Conservation (phyloP, 2,113 vertebrate genomes). For the Sula dactylatra region DNA sequence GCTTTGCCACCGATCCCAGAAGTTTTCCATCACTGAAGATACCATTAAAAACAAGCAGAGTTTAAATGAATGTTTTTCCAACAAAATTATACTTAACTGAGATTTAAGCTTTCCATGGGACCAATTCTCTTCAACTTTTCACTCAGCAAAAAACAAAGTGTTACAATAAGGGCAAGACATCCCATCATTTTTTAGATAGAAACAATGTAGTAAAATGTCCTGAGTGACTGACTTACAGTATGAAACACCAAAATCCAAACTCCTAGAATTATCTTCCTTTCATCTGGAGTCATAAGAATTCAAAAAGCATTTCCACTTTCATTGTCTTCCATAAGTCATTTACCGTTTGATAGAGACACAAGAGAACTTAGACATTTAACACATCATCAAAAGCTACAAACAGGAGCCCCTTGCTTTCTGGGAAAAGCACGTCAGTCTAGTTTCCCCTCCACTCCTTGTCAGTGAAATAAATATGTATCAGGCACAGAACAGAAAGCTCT, state of each 20-base stretch:
- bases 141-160: neutral
- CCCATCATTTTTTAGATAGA: neutral
- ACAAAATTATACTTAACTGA: neutral
- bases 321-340: neutral
- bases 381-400: neutral
- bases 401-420: neutral
- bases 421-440: neutral
- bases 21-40: neutral
- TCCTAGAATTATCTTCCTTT: neutral
- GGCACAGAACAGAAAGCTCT: neutral
- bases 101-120: neutral
- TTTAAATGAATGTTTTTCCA: neutral
- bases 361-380: neutral
- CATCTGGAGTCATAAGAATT: neutral
- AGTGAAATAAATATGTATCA: constrained; percentile 16
- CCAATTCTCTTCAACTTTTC: neutral
- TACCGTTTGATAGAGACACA: neutral
- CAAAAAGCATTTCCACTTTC: neutral
- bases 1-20: neutral
- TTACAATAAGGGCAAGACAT: neutral
- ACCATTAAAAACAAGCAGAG: neutral
- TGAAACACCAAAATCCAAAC: neutral
- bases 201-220: neutral
- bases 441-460: neutral
- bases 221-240: neutral